phyloP scores from a whole-genome alignment of 2,797 vertebrate species.

The Potorous gilbertii region DNA sequence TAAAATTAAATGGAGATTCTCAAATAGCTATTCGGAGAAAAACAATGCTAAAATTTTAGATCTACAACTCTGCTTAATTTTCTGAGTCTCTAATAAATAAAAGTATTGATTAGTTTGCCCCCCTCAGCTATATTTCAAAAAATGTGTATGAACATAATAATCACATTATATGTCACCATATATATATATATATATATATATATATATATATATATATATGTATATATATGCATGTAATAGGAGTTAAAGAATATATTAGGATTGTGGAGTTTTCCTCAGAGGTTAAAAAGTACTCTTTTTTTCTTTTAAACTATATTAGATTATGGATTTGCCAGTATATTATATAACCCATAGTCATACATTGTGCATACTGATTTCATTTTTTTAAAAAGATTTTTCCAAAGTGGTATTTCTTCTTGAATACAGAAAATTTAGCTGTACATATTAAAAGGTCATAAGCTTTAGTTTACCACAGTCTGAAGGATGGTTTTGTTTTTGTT shows the following conservation, averaged over 20 bases:
- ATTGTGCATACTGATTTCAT: neutral
- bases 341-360: neutral
- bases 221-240: neutral
- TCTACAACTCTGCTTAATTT: neutral
- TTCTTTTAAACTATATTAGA: neutral
- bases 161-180: neutral
- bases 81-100: accelerated
- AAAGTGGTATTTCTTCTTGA: neutral
- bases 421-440: neutral
- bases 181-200: too few relatives aligned
- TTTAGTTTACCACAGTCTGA: neutral
- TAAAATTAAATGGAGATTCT: neutral
- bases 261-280: neutral
- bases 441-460: neutral
- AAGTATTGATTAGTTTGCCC: too few relatives aligned
- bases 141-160: neutral
- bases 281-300: neutral
- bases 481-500: neutral
- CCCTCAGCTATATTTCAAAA: neutral
- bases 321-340: neutral
- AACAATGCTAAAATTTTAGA: accelerated
- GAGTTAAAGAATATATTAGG: neutral
- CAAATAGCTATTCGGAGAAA: accelerated
- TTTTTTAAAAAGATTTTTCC: too few relatives aligned
- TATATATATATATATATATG: neutral